Evolutionary conservation across 2,797 vertebrate species (phyloP), one percentile per base, ranked within the genome.

Genomic region (Ispidina lecontei): DNA sequence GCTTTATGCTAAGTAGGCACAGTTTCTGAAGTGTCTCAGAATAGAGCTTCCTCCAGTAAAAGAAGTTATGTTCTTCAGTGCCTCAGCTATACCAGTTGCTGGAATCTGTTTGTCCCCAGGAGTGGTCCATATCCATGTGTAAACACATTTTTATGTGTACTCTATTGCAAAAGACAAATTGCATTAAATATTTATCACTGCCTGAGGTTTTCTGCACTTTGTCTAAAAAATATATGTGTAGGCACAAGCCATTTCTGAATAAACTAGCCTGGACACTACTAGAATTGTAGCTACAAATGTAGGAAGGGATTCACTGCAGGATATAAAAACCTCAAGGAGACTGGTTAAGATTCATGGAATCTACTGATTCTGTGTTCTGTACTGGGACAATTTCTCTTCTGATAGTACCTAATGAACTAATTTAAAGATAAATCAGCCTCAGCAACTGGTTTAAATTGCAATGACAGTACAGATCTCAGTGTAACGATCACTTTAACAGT

Each of bases 1-100:
- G 62, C 25, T n/a, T 84, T 88, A 12, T 17, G 47, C 25, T 74
- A 82, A 74, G 22, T 20, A 56, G 43, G 74, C 37, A 70, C 59
- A 86, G 21, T 86, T 89, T 94, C 79, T 85, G 82, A 81, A 91
- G 54, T 39, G 58, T 54, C 49, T 75, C 21, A 39, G 81, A 80
- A 70, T 5, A 78, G 47, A 75, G 12, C 16, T 87, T 35, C 7
- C 15, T 89, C 67, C 33, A 77, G 43, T 59, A 65, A 29, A 65
- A 60, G 23, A 70, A 72, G 29, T 83, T 46, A 23, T 47, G 62
- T 51, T 86, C 80, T 72, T 81, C 55, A 47, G 5, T 31, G 14
- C 39, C 46, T 73, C 76, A 71, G 51, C 39, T 86, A 29, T 47
- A 86, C 52, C 62, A 22, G 1, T 79, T 91, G 35, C 47, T 73